Conservation (phyloP, 2,888 invertebrate genomes). For the Drymonia ruficornis region DNA sequence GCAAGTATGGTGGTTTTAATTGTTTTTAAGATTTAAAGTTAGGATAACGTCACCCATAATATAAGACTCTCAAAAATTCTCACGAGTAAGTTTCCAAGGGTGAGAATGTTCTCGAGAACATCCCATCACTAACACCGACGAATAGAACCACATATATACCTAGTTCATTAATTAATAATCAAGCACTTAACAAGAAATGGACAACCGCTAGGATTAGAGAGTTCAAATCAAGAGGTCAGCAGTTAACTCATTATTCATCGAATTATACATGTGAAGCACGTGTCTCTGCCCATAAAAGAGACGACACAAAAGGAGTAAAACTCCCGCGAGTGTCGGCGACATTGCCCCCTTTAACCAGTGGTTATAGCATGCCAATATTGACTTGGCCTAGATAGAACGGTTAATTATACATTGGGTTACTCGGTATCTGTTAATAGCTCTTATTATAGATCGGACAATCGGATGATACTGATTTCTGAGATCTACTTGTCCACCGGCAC, state of each 20-base stretch:
- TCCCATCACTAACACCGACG: no score
- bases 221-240: not conserved
- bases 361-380: conserved; percentile 29
- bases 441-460: not conserved
- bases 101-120: no score
- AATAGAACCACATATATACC: no score
- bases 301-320: conserved; percentile 48
- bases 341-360: conserved; percentile 47
- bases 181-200: no score
- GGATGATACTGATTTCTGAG: not conserved
- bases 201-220: not conserved
- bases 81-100: no score
- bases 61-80: no score
- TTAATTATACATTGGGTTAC: conserved; percentile 10
- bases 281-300: conserved; percentile 26
- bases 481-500: no score
- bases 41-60: no score
- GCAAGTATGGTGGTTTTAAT: no score
- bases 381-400: conserved; percentile 34
- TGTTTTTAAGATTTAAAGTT: no score
- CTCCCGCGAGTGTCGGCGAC: conserved; percentile 50
- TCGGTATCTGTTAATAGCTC: not conserved
- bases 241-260: conserved; percentile 5
- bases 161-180: no score
- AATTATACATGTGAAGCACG: conserved; percentile 29